Evolutionary conservation across 1,140 invertebrate species (phyloP).

Genomic region (Littorina saxatilis): DNA sequence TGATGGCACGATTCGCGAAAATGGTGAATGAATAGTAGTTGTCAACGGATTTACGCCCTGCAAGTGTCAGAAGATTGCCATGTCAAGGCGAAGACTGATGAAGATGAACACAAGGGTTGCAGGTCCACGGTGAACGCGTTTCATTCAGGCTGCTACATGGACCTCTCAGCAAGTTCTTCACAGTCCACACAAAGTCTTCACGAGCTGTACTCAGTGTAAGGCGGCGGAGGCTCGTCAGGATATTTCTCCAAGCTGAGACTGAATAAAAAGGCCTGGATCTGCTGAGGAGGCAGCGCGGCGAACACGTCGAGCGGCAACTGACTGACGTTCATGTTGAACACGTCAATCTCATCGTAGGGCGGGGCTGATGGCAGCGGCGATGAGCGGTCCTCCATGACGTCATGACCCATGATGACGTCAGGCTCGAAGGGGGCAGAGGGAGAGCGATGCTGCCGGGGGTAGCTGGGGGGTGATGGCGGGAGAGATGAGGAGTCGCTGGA

Average conservation of each 20-base stretch:
- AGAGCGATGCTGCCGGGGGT: neutral
- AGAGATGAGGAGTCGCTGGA: neutral
- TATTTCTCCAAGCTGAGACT: slow-evolving; percentile 13
- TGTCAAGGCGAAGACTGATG: no score
- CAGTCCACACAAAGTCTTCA: no score
- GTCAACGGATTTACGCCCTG: no score
- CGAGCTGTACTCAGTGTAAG: slow-evolving; percentile 10
- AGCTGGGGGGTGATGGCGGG: neutral
- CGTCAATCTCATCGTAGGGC: slow-evolving; percentile 20
- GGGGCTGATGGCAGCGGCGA: neutral
- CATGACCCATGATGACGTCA: neutral
- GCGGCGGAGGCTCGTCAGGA: slow-evolving; percentile 22
- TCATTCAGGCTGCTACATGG: no score
- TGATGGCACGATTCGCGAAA: no score
- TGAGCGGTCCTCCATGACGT: neutral
- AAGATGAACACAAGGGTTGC: no score
- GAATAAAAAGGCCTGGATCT: neutral
- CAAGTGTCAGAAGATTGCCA: no score
- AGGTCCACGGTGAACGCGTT: no score
- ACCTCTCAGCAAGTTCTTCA: no score
- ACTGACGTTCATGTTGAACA: neutral
- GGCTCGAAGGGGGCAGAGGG: slow-evolving; percentile 21
- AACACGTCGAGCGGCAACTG: neutral
- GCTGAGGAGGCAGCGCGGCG: neutral
- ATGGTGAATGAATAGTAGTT: no score